Conservation (phyloP, 2,888 invertebrate species). For the Anaspis maculata region DNA sequence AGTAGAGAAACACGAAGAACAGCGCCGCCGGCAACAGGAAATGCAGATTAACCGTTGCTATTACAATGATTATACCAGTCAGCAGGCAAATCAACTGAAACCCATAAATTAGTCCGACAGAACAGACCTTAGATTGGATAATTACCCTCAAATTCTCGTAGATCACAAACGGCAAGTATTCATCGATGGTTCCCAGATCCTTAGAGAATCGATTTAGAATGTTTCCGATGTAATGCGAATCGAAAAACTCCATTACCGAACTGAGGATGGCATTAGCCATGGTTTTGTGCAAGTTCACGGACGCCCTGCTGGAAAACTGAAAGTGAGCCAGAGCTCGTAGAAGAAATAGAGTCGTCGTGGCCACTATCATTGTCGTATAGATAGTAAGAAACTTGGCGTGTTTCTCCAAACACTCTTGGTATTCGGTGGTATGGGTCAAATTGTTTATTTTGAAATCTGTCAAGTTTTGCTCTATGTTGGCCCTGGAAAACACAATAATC, state of each 20-base stretch:
- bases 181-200: constrained; percentile 43
- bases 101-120: constrained; percentile 7
- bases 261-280: constrained; percentile 66
- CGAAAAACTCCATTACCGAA: constrained; percentile 64
- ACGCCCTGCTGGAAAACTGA: constrained; percentile 12
- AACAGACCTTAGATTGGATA: constrained; percentile 15
- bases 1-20: constrained; percentile 12
- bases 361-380: constrained; percentile 14
- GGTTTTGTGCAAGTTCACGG: constrained; percentile 46
- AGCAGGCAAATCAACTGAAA: constrained; percentile 13
- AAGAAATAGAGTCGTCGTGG: constrained; percentile 8
- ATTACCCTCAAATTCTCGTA: constrained; percentile 17
- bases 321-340: constrained; percentile 9
- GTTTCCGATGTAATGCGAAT: constrained; percentile 61
- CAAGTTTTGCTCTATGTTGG: constrained; percentile 5
- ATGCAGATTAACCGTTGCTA: constrained; percentile 16
- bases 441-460: constrained; percentile 7
- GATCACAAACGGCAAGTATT: constrained; percentile 17
- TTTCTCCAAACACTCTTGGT: constrained; percentile 4
- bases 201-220: constrained; percentile 66
- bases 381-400: constrained; percentile 7
- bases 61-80: constrained; percentile 12
- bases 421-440: constrained; percentile 10
- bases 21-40: constrained; percentile 15
- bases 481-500: constrained; percentile 6